Evolutionary conservation across 2,113 vertebrate species (phyloP), one percentile per base, ranked within the genome.

Genomic region (Anseranas semipalmata): DNA sequence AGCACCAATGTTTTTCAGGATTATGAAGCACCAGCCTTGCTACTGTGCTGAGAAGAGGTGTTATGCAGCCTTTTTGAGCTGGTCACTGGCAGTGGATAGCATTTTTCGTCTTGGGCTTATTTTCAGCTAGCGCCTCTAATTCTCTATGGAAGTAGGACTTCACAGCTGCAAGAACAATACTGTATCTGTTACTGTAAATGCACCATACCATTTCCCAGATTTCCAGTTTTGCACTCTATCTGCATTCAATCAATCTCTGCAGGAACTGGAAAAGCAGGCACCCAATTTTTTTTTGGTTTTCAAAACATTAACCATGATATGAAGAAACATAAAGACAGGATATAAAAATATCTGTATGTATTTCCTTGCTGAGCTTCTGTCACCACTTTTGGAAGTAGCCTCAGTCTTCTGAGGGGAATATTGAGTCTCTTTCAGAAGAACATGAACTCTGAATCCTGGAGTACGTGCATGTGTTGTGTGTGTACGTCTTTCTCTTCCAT

Each of bases 391-490:
- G 21, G 33, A n/a, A 68, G n/a, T 33, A 15, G 65, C 46, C 24
- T 45, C 41, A 11, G 59, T 46, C 37, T 83, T 73, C 15, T 30
- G n/a, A 70, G 77, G 25, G 30, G 37, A 74, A 9, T 14, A 6
- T 4, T 4, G 10, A 66, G 35, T 37, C 32, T 72, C 53, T 0
- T 7, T 45, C 66, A 68, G 53, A 58, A 11, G 1, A 4, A 16
- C 0, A 2, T 19, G 24, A 63, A 28, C 71, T 77, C 11, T 0
- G 0, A 73, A 25, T 77, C 41, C 55, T 30, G 21, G 48, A 41
- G 21, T 53, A 32, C 1, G 1, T 41, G 48, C 59, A 10, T 2
- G 3, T 45, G 1, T 30, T 30, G 5, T 24, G 20, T 15, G 35
- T 15, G 8, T 41, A 18, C 25, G 19, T 32, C 30, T 78, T 78